Evolutionary conservation across 2,888 invertebrate species (phyloP), one percentile per base, ranked within the genome.

Genomic region (Spilosoma lubricipeda): DNA sequence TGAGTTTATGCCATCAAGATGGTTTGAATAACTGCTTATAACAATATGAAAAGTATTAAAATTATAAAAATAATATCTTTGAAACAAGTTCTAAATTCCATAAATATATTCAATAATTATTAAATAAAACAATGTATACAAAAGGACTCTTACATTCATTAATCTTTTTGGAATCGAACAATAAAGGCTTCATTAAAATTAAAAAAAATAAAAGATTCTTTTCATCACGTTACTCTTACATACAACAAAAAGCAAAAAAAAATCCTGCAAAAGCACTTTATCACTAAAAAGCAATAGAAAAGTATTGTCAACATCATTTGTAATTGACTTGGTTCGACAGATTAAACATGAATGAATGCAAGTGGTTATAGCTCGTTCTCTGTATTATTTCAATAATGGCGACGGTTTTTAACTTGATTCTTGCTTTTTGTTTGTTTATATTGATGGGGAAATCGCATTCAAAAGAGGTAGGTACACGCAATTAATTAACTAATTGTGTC

Each of bases 361-460:
- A 78, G 64, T 68, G 70, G 65, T 13, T 33, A 73, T 69, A 63
- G 27, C 11, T 18, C 27, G 64, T 69, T 72, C 70, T 39, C 64
- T 68, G 1, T 67, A 64, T 30, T 67, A 70, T 11, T 39, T 71
- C 70, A 64, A 67, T 11, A 71, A 84, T 81, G 76, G 67, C 70
- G 69, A 45, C 11, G 5, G 8, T 64, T 23, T 67, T 75, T 1
- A 56, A 70, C 33, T 74, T 65, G 63, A 67, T 63, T 67, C 64
- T 85, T 33, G 13, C 77, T 71, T 77, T 73, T 67, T 45, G 66
- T 77, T 71, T 72, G 23, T 72, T 67, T 33, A 48, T 73, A 45
- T 71, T 70, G 30, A 70, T 83, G 30, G 87, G 87, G 72, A 80
- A 87, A 74, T 77, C 85, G 65, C 86, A 88, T 76, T 9, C 74